phyloP scores from a whole-genome alignment of 2,113 vertebrate species.

The Heterocephalus glaber region DNA sequence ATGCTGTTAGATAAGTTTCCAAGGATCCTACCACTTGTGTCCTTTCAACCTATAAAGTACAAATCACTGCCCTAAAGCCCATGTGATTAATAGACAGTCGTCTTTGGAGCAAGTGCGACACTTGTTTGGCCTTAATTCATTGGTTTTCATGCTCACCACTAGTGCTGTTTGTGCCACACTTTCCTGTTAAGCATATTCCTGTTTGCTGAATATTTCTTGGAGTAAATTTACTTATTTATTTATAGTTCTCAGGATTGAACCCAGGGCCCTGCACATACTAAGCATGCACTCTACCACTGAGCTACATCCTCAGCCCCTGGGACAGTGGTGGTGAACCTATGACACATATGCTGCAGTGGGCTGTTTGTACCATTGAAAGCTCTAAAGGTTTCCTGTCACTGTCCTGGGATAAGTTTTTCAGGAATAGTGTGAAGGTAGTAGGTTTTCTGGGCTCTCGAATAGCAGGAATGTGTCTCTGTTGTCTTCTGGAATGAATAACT shows the following conservation, averaged over 20 bases:
- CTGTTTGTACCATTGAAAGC: background rate
- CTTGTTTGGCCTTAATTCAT: background rate
- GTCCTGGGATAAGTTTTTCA: background rate
- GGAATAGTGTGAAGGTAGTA: background rate
- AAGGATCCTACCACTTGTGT: background rate
- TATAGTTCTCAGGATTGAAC: background rate
- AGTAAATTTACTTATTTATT: background rate
- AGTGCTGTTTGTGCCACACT: background rate
- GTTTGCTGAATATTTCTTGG: background rate
- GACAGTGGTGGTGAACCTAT: background rate
- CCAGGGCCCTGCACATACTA: background rate
- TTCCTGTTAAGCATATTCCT: background rate
- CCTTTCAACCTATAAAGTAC: background rate
- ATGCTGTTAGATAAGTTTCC: background rate
- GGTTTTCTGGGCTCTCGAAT: background rate
- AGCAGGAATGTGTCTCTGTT: conserved; percentile 24
- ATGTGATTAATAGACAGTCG: background rate
- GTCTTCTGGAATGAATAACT: background rate
- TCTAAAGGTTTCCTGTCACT: background rate
- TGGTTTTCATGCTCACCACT: background rate
- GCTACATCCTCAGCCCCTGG: background rate
- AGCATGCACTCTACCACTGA: background rate
- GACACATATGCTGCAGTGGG: background rate
- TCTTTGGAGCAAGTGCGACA: background rate
- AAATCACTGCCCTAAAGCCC: background rate